Conservation (phyloP, 1,140 invertebrate species). For the Caenorhabditis elegans region DNA sequence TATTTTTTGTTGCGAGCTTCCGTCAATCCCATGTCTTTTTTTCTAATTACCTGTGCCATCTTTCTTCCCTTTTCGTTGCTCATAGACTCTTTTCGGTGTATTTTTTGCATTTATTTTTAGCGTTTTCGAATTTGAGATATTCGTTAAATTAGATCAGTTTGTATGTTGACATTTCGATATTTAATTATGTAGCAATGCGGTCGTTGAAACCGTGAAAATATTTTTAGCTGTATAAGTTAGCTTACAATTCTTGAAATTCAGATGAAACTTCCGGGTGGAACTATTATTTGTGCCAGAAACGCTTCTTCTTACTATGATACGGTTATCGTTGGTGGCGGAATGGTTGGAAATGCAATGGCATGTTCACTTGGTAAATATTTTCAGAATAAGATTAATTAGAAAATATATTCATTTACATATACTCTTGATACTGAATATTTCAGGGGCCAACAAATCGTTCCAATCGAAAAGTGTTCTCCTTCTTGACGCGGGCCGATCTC, state of each 20-base stretch:
- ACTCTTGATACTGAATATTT: background rate
- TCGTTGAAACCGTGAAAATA: no score
- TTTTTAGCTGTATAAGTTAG: no score
- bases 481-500: slow-evolving; percentile 26
- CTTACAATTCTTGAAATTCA: no score
- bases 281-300: background rate
- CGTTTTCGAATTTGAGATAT: background rate
- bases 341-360: slow-evolving; percentile 71
- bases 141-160: no score
- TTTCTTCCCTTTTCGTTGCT: background rate
- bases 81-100: background rate
- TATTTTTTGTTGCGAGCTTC: background rate
- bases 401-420: background rate
- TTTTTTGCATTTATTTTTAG: background rate
- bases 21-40: background rate
- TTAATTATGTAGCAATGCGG: no score
- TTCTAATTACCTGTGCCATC: background rate
- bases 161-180: background rate
- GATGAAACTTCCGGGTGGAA: background rate
- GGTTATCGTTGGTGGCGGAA: slow-evolving; percentile 64
- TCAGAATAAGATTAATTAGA: background rate
- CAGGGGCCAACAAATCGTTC: slow-evolving; percentile 16
- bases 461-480: slow-evolving; percentile 32
- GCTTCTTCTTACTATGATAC: slow-evolving; percentile 44
- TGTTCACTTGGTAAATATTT: slow-evolving; percentile 41